These are phyloP conservation scores for Beaufortia kweichowensis DNA, from an alignment of 2,113 vertebrate species.

Conservation along the genomic window DNA sequence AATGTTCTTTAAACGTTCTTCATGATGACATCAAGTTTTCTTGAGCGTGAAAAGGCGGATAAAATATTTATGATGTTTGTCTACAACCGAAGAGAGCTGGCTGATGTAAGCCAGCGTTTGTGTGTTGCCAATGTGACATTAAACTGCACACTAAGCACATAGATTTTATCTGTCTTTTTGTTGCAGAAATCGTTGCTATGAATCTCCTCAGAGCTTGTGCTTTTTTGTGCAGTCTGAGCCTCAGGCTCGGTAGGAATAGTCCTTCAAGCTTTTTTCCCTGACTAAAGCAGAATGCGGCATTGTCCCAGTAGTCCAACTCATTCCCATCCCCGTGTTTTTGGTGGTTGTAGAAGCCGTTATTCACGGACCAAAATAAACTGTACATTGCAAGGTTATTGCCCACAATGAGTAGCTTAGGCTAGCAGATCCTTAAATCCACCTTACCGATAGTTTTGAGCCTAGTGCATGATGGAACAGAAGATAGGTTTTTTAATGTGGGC, in stretches of 20 bases:
- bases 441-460: constrained; percentile 11
- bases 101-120: constrained; percentile 23
- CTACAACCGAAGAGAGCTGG: constrained; percentile 36
- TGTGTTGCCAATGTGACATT: constrained; percentile 41
- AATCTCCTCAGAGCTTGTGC: constrained; percentile 33
- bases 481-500: not conserved
- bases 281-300: constrained; percentile 43
- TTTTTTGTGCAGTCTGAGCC: constrained; percentile 13
- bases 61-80: constrained; percentile 48
- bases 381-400: constrained; percentile 30
- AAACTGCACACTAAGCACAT: constrained; percentile 49
- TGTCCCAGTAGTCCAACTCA: not conserved
- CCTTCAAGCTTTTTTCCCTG: constrained; percentile 27
- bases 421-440: constrained; percentile 33
- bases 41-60: constrained; percentile 42
- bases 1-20: constrained; percentile 27
- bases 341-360: constrained; percentile 19
- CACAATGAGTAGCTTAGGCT: constrained; percentile 36
- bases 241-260: constrained; percentile 17
- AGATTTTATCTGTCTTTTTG: constrained; percentile 54
- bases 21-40: constrained; percentile 36
- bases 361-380: constrained; percentile 39
- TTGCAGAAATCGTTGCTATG: constrained; percentile 49
- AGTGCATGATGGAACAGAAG: constrained; percentile 5
- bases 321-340: constrained; percentile 13